Conservation (phyloP, 1,140 invertebrate species). For the Pogonus chalceus region DNA sequence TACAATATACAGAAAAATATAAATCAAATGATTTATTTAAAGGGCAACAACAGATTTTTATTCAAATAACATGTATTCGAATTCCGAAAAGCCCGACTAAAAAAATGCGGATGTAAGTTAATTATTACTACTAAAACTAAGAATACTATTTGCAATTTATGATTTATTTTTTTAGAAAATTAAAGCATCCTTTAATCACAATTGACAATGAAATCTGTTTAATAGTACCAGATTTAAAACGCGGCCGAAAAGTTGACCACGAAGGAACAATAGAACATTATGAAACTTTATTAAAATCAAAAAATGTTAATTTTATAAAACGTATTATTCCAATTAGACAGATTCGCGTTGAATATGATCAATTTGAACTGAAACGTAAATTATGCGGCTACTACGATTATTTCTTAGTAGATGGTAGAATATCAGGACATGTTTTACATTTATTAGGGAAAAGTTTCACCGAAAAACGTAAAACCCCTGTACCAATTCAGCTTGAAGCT, state of each 20-base stretch:
- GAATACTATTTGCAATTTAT: background rate
- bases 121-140: background rate
- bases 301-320: slow-evolving; percentile 40
- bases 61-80: slow-evolving; percentile 39
- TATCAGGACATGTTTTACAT: slow-evolving; percentile 48
- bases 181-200: slow-evolving; percentile 42
- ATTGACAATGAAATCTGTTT: slow-evolving; percentile 43
- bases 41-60: slow-evolving; percentile 32
- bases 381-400: slow-evolving; percentile 49
- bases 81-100: slow-evolving; percentile 35
- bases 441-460: slow-evolving; percentile 50
- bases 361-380: slow-evolving; percentile 51
- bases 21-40: slow-evolving; percentile 32
- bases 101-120: slow-evolving; percentile 38
- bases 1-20: slow-evolving; percentile 11
- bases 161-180: slow-evolving; percentile 27
- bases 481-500: slow-evolving; percentile 41
- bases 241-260: slow-evolving; percentile 41
- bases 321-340: slow-evolving; percentile 48
- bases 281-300: slow-evolving; percentile 40
- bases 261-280: slow-evolving; percentile 49
- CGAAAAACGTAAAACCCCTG: slow-evolving; percentile 48
- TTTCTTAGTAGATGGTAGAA: slow-evolving; percentile 51
- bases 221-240: slow-evolving; percentile 41
- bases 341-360: slow-evolving; percentile 52